Evolutionary conservation across 2,113 vertebrate species (phyloP).

Genomic region (Pomatorhinus ruficollis): DNA sequence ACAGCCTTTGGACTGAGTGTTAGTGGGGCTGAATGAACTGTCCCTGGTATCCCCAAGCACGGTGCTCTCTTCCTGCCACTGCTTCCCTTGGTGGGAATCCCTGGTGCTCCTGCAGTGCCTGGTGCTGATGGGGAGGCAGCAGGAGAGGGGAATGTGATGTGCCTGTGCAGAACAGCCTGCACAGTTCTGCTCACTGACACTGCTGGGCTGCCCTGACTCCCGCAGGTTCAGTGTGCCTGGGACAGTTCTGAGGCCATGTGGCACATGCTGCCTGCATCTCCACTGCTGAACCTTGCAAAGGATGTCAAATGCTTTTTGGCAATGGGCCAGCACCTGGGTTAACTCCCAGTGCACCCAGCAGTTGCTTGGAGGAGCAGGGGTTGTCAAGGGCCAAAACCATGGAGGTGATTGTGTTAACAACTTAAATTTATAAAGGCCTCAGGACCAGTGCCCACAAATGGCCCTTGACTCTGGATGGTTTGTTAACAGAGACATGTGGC

Average conservation of each 20-base stretch:
- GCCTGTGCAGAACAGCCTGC: not conserved
- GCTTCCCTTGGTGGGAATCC: fast-evolving
- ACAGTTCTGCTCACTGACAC: not conserved
- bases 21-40: not conserved
- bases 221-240: not conserved
- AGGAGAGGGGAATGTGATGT: not conserved
- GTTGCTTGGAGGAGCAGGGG: not conserved
- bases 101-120: not conserved
- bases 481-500: not conserved
- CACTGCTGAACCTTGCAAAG: not conserved
- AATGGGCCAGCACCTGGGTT: not conserved
- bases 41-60: not conserved
- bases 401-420: not conserved
- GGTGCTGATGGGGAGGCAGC: not conserved
- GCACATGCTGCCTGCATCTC: not conserved
- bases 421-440: not conserved
- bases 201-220: not conserved
- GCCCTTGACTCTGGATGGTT: not conserved
- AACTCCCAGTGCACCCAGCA: not conserved
- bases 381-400: not conserved
- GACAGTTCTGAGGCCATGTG: slow-evolving; percentile 20
- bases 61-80: not conserved
- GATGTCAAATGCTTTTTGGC: not conserved
- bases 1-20: not conserved
- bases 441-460: fast-evolving